Evolutionary conservation across 2,888 invertebrate species (phyloP).

Genomic region (Thecocarcelia acutangulata): DNA sequence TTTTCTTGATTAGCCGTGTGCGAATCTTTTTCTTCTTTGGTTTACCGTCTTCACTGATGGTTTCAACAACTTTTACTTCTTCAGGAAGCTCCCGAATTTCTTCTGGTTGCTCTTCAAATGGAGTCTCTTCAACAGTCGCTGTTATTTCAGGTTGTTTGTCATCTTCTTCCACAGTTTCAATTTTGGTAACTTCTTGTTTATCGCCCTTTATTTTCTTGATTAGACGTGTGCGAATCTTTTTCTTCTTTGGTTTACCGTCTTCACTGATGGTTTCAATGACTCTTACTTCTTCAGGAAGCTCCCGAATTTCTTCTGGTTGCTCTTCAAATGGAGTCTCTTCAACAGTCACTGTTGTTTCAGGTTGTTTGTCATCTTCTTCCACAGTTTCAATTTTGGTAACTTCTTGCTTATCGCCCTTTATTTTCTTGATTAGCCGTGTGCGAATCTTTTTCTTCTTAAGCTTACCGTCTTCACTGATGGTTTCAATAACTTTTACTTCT

Average conservation of each 20-base stretch:
- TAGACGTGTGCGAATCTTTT: conserved; percentile 12
- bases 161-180: conserved; percentile 63
- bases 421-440: conserved; percentile 3
- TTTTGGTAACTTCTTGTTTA: conserved; percentile 63
- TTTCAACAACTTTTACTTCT: conserved; percentile 16
- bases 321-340: not conserved
- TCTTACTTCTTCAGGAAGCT: conserved; percentile 6
- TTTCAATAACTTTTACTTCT: conserved; percentile 2
- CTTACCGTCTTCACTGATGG: not conserved
- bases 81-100: conserved; percentile 8
- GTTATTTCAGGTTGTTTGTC: conserved; percentile 29
- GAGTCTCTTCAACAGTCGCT: conserved; percentile 11
- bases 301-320: not conserved
- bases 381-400: conserved; percentile 10
- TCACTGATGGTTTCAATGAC: not conserved
- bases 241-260: conserved; percentile 4
- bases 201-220: conserved; percentile 8
- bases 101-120: conserved; percentile 12
- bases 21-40: conserved; percentile 28
- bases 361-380: conserved; percentile 2
- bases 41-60: conserved; percentile 19
- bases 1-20: conserved; percentile 18
- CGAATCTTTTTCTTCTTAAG: conserved; percentile 9
- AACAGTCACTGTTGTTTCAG: conserved; percentile 15
- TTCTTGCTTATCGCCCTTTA: conserved; percentile 12